A percentile compares a stretch with the other conserved stretches of the same genome.
These are phyloP conservation scores for Boloria selene DNA, from an alignment of 2,888 invertebrate genomes.

Conservation along the genomic window DNA sequence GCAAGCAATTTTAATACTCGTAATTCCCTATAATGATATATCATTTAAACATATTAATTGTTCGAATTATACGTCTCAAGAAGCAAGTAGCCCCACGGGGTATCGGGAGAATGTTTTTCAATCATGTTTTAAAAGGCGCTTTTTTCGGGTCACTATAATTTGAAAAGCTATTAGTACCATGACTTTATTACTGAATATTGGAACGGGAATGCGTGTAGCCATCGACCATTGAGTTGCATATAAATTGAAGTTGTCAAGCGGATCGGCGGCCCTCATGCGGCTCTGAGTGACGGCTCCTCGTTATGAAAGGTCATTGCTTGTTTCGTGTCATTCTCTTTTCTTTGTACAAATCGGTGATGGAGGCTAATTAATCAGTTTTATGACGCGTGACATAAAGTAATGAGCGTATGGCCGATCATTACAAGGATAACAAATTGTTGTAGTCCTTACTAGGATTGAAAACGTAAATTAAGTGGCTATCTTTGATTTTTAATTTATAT, in stretches of 20 bases:
- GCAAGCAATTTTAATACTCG: conserved; percentile 36
- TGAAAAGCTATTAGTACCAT: conserved; percentile 44
- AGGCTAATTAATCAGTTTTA: conserved; percentile 76
- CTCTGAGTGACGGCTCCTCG: conserved; percentile 71
- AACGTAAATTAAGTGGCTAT: neutral
- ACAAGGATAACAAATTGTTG: conserved; percentile 28
- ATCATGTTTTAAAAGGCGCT: conserved; percentile 9
- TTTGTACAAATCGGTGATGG: conserved; percentile 56
- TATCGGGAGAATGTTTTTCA: conserved; percentile 22
- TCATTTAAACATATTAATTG: conserved; percentile 41
- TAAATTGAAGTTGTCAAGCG: conserved; percentile 72
- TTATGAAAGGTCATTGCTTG: conserved; percentile 75
- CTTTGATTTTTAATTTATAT: too few species aligned
- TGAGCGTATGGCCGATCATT: conserved; percentile 49
- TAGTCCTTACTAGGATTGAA: neutral
- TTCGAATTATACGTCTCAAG: conserved; percentile 31
- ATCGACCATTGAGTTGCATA: conserved; percentile 61
- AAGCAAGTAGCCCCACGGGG: conserved; percentile 23
- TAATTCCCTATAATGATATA: conserved; percentile 39
- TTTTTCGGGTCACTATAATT: conserved; percentile 36
- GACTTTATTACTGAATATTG: conserved; percentile 58
- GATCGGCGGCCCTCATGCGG: conserved; percentile 43
- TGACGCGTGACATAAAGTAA: conserved; percentile 74
- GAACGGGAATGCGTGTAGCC: conserved; percentile 51
- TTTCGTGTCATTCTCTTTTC: conserved; percentile 53